These are phyloP conservation scores for Cnemophilus loriae DNA, from an alignment of 2,113 vertebrate species.

Conservation along the genomic window DNA sequence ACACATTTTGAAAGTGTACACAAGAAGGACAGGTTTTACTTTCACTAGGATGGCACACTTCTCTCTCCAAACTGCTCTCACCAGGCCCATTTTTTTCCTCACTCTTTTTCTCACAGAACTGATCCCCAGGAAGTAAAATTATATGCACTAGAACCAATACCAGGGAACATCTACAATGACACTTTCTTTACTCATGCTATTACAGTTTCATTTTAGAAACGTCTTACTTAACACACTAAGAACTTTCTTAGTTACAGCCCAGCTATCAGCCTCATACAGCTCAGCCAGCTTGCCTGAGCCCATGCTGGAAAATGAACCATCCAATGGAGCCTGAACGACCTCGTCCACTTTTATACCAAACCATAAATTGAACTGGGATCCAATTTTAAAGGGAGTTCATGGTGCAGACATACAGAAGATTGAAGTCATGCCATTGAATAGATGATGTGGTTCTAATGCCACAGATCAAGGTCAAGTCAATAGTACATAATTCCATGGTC, in stretches of 20 bases:
- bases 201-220: neutral
- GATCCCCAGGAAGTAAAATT: neutral
- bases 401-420: neutral
- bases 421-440: neutral
- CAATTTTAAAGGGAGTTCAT: neutral
- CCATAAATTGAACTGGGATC: neutral
- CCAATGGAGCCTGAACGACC: neutral
- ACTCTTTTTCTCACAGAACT: neutral
- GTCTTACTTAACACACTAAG: neutral
- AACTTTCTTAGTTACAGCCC: neutral
- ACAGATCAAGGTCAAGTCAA: neutral
- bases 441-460: neutral
- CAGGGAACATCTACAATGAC: neutral
- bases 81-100: no score
- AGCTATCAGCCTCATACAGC: neutral
- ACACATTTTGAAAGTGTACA: neutral
- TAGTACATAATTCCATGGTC: neutral
- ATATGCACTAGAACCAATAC: neutral
- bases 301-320: neutral
- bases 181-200: neutral
- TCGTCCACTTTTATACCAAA: neutral
- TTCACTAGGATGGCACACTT: neutral
- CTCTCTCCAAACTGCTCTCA: neutral
- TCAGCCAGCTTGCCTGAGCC: rapidly evolving
- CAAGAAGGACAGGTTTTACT: neutral